Evolutionary conservation across 2,113 vertebrate genomes (phyloP).

Genomic region (Gobiocypris rarus): DNA sequence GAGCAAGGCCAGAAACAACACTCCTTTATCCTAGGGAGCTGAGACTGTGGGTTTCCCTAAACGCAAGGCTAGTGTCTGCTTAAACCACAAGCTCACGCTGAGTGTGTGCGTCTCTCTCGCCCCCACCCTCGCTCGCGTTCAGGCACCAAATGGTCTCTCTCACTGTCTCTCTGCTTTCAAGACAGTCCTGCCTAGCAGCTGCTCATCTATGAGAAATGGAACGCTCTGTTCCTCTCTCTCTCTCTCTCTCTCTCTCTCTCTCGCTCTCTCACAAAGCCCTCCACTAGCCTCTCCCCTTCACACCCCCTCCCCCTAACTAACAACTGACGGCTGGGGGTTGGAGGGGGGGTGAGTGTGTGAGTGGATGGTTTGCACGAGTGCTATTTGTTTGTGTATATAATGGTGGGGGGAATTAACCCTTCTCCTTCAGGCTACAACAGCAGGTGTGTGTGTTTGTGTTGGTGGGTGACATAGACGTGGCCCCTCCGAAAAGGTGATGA

Average conservation of each 20-base stretch:
- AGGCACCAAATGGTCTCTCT: conserved; percentile 45
- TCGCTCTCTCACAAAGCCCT: conserved; percentile 60
- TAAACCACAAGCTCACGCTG: conserved; percentile 55
- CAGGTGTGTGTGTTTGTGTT: conserved; percentile 49
- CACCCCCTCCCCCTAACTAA: conserved; percentile 71
- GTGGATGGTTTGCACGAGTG: conserved; percentile 38
- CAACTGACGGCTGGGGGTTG: conserved; percentile 73
- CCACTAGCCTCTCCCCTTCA: conserved; percentile 67
- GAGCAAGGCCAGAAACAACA: conserved; percentile 41
- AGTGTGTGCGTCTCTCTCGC: conserved; percentile 43
- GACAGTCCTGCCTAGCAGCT: conserved; percentile 71
- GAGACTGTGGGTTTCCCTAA: conserved; percentile 76
- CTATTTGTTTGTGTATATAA: conserved; percentile 47
- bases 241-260: conserved; percentile 59
- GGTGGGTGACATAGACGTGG: conserved; percentile 2
- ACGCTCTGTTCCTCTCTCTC: conserved; percentile 69
- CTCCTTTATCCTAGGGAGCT: conserved; percentile 75
- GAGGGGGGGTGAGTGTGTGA: conserved; percentile 38
- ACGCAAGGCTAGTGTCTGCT: conserved; percentile 67
- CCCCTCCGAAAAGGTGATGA: neutral
- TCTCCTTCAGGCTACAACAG: conserved; percentile 34
- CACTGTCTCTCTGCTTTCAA: conserved; percentile 69
- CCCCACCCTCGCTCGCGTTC: conserved; percentile 54
- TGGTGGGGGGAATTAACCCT: conserved; percentile 48
- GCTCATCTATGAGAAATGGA: conserved; percentile 78